Evolutionary conservation across 2,797 vertebrate genomes (phyloP), one percentile per base, ranked within the genome.

Genomic region (Chelonia mydas): DNA sequence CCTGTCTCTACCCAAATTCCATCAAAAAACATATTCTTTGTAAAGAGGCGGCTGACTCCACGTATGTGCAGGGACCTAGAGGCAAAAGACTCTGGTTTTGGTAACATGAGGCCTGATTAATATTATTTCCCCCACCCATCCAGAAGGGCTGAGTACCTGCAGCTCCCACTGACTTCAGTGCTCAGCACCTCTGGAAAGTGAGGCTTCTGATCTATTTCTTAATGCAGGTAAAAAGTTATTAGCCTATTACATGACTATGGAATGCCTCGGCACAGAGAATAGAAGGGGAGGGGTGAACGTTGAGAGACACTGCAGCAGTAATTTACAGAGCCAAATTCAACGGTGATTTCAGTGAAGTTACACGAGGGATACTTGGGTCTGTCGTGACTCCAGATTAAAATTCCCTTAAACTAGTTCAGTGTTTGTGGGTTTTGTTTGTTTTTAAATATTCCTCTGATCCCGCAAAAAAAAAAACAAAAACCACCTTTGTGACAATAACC

Each of bases 21-120:
- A 51, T 27, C 1, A 37, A 23, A 80, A 55, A 49, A 11, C 19
- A 2, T 0, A 2, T 47, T 33, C 16, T 6, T 4, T 1, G 6
- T 15, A 65, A 61, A 61, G 25, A 76, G 25, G 11, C 50, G 33
- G 51, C 61, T 74, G 68, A 3, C 51, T 72, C 68, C 7, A 61
- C 49, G 47, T 49, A 47, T 33, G 37, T 47, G 25, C 28, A 23
- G 51, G 21, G 25, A 68, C 3, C 23, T 25, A 57, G 25, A 13
- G 25, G 25, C 19, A 54, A 84, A 85, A 50, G 49, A 37, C 53
- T 82, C 74, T 90, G 47, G 31, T 33, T 65, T 65, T 84, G 65
- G 13, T 47, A 45, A 31, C 0, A 33, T 8, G 12, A 90, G 31
- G 8, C 28, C 83, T 9, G 55, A 41, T 88, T 86, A 55, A 3